A percentile compares a stretch with the other conserved stretches of the same genome.
Evolutionary conservation across 2,797 vertebrate genomes (phyloP).

Genomic region (Moxostoma hubbsi): DNA sequence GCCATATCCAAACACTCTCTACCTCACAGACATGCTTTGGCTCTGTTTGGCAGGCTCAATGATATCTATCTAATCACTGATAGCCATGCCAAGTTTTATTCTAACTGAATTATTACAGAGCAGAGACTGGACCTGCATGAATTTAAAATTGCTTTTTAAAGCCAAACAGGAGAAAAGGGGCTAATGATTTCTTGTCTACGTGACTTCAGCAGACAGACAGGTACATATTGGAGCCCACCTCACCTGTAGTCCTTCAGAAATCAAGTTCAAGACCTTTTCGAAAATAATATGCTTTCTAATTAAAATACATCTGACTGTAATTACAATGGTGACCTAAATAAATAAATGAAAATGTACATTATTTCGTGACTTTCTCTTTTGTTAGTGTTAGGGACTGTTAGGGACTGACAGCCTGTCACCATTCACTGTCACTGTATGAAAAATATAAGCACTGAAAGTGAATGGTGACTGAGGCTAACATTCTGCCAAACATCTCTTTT

Average conservation of each 20-base stretch:
- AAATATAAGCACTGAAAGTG: too few species aligned
- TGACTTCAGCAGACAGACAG: background rate
- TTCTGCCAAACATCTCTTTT: too few species aligned
- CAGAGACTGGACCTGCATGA: conserved; percentile 17
- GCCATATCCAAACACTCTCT: conserved; percentile 17
- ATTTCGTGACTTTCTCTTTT: too few species aligned
- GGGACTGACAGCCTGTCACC: too few species aligned
- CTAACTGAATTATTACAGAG: conserved; percentile 38
- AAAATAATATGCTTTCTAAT: background rate
- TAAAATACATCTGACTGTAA: background rate
- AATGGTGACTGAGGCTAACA: too few species aligned
- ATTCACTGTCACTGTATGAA: too few species aligned
- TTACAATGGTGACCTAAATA: too few species aligned
- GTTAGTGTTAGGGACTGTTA: too few species aligned
- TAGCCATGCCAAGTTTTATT: conserved; percentile 30
- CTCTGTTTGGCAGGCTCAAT: conserved; percentile 18
- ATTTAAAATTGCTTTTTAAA: conserved; percentile 8
- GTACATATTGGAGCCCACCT: background rate
- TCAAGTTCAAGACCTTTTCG: too few species aligned
- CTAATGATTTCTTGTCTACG: background rate
- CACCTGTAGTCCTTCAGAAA: background rate
- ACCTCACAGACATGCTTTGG: background rate
- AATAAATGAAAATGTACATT: too few species aligned
- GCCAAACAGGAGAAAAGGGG: background rate
- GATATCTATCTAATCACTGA: conserved; percentile 43